Percentiles rank a stretch among this genome's conserved stretches.
These are phyloP conservation scores for Morpho helenor DNA, from an alignment of 2,888 invertebrate species.

Conservation along the genomic window DNA sequence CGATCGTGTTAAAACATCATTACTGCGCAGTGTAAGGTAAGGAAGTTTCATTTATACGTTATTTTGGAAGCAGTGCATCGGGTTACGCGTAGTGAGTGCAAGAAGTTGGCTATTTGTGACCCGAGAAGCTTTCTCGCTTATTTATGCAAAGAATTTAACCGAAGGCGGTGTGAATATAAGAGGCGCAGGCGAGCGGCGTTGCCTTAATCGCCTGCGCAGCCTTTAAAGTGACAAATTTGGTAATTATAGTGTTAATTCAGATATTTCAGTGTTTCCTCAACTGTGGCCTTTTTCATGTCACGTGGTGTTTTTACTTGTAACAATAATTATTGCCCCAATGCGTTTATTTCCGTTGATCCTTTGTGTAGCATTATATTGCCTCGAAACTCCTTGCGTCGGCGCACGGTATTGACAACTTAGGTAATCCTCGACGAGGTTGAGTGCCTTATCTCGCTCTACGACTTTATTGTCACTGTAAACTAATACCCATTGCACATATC, in stretches of 20 bases:
- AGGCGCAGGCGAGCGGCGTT: conserved; percentile 57
- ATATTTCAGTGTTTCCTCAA: conserved; percentile 52
- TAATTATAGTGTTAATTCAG: conserved; percentile 46
- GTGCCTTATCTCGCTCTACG: conserved; percentile 48
- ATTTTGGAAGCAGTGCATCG: conserved; percentile 60
- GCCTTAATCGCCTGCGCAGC: conserved; percentile 70
- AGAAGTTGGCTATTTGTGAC: conserved; percentile 42
- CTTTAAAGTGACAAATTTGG: conserved; percentile 55
- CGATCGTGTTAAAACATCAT: conserved; percentile 72
- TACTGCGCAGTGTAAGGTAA: conserved; percentile 77
- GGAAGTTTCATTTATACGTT: conserved; percentile 57
- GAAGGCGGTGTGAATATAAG: conserved; percentile 70
- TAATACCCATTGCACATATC: conserved; percentile 22
- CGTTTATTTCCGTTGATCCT: conserved; percentile 51
- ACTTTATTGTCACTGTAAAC: conserved; percentile 29
- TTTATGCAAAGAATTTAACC: conserved; percentile 75
- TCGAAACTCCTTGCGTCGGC: conserved; percentile 45
- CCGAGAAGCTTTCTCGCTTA: conserved; percentile 68
- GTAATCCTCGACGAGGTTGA: conserved; percentile 49
- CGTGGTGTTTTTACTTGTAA: conserved; percentile 41
- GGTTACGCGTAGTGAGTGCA: conserved; percentile 56
- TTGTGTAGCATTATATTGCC: conserved; percentile 54
- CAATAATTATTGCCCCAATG: conserved; percentile 32
- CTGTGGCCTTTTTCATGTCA: conserved; percentile 51
- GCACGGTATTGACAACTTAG: conserved; percentile 43